A percentile compares a stretch with the other conserved stretches of the same genome.
Conservation (phyloP, 2,113 vertebrate genomes). For the Chaenogobius annularis region DNA sequence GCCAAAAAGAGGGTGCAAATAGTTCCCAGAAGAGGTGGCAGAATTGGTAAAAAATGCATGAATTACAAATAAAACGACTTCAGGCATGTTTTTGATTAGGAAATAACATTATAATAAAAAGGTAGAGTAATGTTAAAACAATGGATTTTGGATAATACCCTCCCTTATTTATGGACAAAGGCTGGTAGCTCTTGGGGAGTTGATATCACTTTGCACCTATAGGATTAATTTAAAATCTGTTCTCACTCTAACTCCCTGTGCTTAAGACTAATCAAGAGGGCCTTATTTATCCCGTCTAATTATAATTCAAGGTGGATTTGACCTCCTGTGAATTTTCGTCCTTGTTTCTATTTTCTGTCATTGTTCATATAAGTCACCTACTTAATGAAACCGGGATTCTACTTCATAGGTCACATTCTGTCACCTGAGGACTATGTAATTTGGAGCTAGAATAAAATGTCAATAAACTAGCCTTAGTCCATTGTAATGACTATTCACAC, state of each 20-base stretch:
- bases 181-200: conserved; percentile 2
- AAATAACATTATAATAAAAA: too few species aligned
- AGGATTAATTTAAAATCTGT: conserved; percentile 16
- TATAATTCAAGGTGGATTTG: conserved; percentile 18
- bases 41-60: too few species aligned
- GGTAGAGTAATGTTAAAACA: too few species aligned
- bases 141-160: too few species aligned
- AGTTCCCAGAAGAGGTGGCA: too few species aligned
- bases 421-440: too few species aligned
- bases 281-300: conserved; percentile 17
- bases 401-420: neutral
- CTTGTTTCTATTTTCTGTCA: neutral
- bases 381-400: neutral
- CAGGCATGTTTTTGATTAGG: too few species aligned
- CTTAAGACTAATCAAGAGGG: conserved; percentile 16
- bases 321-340: conserved; percentile 4
- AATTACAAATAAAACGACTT: too few species aligned
- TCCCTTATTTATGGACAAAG: neutral
- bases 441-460: too few species aligned
- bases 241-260: conserved; percentile 22
- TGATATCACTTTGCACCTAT: conserved; percentile 10
- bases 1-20: too few species aligned
- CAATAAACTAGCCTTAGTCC: too few species aligned
- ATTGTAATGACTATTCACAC: too few species aligned
- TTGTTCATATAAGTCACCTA: neutral